Base-by-base conservation (phyloP, 1,140 invertebrate genomes). In the Lepidurus apus region DNA sequence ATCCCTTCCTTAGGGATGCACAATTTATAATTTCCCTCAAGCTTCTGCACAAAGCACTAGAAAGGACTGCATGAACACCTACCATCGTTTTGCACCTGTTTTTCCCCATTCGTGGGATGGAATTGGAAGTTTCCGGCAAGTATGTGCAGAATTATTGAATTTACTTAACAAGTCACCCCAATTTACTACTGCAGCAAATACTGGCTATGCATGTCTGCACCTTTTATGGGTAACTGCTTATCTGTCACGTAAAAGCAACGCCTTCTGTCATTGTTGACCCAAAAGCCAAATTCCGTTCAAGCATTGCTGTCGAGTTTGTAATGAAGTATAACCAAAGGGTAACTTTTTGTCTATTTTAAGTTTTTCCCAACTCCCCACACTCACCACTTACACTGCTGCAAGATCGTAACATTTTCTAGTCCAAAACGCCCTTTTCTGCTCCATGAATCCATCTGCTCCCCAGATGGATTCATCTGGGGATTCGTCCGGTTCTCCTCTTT, bases 291-390 rank as follows among this genome's bases (percentile, higher is more conserved):
- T 65, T 65, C 53, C 53, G 8, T 65, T 65, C 53, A 7, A 65
- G 47, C 53, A 65, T 65, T 21, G 17, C 53, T 65, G 53, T 65
- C 53, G 53, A 13, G n/a, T 65, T 65, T 7, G 8, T 65, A 65
- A 65, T 34, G 53, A 21, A 65, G 53, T 65, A 13, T 21, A 17
- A n/a, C 53, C n/a, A 7, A 21, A 9, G 53, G 53, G 53, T 21
- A 65, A 13, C 53, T 65, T 65, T 65, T 65, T 65, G 17, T 65
- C 17, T 65, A n/a, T 65, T 65, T n/a, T n/a, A 65, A 65, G 53
- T 17, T 17, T 65, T 65, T 65, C 47, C 8, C 26, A 26, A 26
- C 26, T 11, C 47, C 47, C 13, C 53, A 65, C 1, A 13, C 53
- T 65, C 53, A 0, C 13, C 17, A 65, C 17, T 7, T 0, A 7